Percentiles rank a stretch among this genome's conserved stretches.
phyloP scores from a whole-genome alignment of 1,140 invertebrate species.

The Vanessa tameamea region DNA sequence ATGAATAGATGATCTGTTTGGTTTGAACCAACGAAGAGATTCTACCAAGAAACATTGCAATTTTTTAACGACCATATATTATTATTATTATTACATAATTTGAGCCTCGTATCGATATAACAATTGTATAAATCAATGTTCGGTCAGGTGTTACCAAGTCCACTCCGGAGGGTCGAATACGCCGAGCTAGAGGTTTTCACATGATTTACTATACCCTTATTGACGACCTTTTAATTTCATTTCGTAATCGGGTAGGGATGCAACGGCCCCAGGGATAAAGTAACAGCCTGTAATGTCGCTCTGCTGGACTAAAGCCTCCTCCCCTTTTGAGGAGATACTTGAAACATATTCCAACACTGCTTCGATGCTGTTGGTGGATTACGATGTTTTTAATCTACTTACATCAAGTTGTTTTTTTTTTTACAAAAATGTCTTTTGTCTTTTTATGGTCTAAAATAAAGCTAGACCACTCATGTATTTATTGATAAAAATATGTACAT shows the following conservation, averaged over 20 bases:
- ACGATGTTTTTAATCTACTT: background rate
- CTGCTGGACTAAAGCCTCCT: too few species aligned
- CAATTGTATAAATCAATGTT: constrained; percentile 14
- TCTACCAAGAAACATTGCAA: too few species aligned
- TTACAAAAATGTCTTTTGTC: too few species aligned
- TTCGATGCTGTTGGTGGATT: too few species aligned
- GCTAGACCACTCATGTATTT: too few species aligned
- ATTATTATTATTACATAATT: background rate
- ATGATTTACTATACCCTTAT: constrained; percentile 73
- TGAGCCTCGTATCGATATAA: background rate
- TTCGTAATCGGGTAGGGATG: constrained; percentile 21
- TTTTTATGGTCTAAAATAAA: too few species aligned
- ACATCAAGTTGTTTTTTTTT: background rate
- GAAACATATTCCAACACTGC: background rate
- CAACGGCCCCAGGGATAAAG: background rate
- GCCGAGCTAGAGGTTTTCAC: constrained; percentile 55
- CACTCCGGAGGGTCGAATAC: constrained; percentile 63
- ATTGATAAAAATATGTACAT: too few species aligned
- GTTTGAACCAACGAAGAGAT: too few species aligned
- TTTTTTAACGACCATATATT: too few species aligned
- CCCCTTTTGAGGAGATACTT: background rate
- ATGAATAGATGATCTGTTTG: too few species aligned
- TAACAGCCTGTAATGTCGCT: too few species aligned
- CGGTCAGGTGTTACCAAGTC: constrained; percentile 61
- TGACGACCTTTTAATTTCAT: constrained; percentile 66